Percentiles rank a stretch among this genome's conserved stretches.
Conservation (phyloP, 2,888 invertebrate genomes). For the Xestia xanthographa region DNA sequence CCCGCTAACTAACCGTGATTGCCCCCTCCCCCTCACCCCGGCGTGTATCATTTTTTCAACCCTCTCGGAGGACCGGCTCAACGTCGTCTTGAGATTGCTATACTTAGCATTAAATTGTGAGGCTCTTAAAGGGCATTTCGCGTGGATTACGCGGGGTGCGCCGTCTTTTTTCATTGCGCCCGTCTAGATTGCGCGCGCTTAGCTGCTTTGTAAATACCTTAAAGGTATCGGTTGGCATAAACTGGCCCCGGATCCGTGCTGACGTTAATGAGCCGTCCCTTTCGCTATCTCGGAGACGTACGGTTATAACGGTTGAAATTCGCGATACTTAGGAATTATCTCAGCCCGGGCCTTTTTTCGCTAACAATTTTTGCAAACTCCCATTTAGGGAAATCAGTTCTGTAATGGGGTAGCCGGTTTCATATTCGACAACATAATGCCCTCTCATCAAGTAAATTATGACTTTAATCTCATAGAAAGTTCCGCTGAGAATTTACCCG, state of each 20-base stretch:
- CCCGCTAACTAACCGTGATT: constrained; percentile 86
- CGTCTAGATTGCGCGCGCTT: constrained; percentile 83
- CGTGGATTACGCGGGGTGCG: constrained; percentile 82
- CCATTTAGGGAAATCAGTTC: constrained; percentile 79
- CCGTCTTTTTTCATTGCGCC: constrained; percentile 80
- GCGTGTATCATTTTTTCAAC: constrained; percentile 88
- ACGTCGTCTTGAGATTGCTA: constrained; percentile 86
- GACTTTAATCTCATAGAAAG: constrained; percentile 87
- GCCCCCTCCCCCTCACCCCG: constrained; percentile 68
- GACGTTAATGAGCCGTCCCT: constrained; percentile 88
- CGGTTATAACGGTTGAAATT: constrained; percentile 81
- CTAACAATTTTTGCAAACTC: constrained; percentile 76
- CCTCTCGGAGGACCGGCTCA: constrained; percentile 81
- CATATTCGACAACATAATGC: constrained; percentile 84
- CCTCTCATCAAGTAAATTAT: constrained; percentile 87
- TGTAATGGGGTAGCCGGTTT: constrained; percentile 77
- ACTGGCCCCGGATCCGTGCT: constrained; percentile 83
- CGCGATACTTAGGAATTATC: constrained; percentile 82
- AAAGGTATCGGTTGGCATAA: constrained; percentile 88
- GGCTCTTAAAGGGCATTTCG: constrained; percentile 85
- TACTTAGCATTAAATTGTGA: constrained; percentile 89
- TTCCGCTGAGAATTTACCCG: constrained; percentile 82
- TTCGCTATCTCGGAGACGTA: constrained; percentile 87
- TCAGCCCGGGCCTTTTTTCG: constrained; percentile 73
- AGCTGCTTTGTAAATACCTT: constrained; percentile 88